phyloP scores from a whole-genome alignment of 2,113 vertebrate species.

The Todiramphus saurophagus region DNA sequence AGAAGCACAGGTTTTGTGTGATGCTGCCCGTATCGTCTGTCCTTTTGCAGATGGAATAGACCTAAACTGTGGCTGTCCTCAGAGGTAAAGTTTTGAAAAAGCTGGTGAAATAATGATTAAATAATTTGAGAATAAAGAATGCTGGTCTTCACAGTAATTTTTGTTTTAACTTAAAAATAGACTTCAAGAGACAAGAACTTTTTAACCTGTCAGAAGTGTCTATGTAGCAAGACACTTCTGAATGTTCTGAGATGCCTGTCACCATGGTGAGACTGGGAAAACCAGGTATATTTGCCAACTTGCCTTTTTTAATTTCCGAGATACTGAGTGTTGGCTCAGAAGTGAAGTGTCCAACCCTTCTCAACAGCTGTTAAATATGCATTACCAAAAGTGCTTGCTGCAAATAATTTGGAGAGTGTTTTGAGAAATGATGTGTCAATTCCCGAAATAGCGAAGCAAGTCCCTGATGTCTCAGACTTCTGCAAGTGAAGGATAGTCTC shows the following conservation, averaged over 20 bases:
- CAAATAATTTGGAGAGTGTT: background rate
- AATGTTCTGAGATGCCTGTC: background rate
- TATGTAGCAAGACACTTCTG: background rate
- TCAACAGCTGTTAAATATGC: background rate
- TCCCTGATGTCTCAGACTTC: background rate
- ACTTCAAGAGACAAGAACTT: background rate
- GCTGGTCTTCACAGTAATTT: background rate
- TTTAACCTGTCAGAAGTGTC: conserved; percentile 19
- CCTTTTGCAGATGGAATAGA: conserved; percentile 94
- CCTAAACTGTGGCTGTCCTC: conserved; percentile 97
- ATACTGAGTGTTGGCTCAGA: background rate
- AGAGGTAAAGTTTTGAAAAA: conserved; percentile 82
- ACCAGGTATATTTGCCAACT: background rate
- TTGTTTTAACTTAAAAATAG: background rate
- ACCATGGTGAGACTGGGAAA: background rate
- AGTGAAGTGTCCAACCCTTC: background rate
- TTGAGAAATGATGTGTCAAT: background rate
- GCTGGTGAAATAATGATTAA: background rate
- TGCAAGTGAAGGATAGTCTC: background rate
- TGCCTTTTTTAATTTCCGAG: background rate
- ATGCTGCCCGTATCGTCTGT: conserved; percentile 85
- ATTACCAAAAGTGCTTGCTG: background rate
- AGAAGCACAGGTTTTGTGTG: conserved; percentile 88
- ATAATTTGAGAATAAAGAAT: conserved; percentile 27
- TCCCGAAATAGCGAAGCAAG: background rate